Evolutionary conservation across 2,888 invertebrate genomes (phyloP), one percentile per base, ranked within the genome.

Genomic region (Drosophila engyochracea): DNA sequence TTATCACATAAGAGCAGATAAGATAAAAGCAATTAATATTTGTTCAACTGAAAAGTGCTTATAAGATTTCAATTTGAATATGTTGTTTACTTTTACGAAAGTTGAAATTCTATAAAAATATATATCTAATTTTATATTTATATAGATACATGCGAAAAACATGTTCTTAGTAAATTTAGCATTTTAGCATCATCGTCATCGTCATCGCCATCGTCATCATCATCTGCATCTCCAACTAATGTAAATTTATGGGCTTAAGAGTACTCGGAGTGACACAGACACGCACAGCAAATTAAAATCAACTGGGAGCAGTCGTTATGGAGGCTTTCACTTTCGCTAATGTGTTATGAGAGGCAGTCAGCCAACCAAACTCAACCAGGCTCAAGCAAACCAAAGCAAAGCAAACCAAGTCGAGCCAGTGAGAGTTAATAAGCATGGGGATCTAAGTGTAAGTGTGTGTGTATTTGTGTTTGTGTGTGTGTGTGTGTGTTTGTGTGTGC

Each of bases 251-350:
- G 85, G 71, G 41, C 77, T 58, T 83, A 75, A 89, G 89, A 71
- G 79, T 63, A 70, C 79, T 69, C 71, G 67, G 81, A 74, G 81
- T 75, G 74, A 79, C 81, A 82, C 89, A 81, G 89, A 88, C 86
- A 83, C 90, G 83, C 79, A 79, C 81, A 76, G 77, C 79, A 83
- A 88, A 91, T 91, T 85, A 88, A 88, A 87, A 88, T 90, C 91
- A 91, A 90, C 87, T 90, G 90, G 90, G 91, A 91, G 81, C 79
- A 81, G 91, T 91, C 87, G 90, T 91, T 90, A 83, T 78, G 91
- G 84, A 89, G 79, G 82, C 91, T 90, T 89, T 89, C 88, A 86
- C 85, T 88, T 88, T 85, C 83, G 77, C 90, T 88, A 90, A 88
- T 88, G 87, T 91, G 87, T 85, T 91, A 82, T 85, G 89, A 85